Conservation (phyloP, 2,113 vertebrate genomes). For the Engraulis encrasicolus region DNA sequence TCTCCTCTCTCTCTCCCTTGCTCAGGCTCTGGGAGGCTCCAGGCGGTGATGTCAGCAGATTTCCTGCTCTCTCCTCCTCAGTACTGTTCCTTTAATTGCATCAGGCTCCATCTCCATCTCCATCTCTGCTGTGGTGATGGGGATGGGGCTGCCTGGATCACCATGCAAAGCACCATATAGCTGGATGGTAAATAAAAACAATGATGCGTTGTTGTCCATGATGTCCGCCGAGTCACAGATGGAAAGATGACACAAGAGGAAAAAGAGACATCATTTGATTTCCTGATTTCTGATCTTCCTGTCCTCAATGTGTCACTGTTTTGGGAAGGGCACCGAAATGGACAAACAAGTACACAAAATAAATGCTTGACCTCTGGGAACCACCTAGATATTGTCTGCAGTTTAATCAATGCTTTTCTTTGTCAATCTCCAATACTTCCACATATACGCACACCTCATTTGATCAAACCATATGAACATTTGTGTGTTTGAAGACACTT, state of each 20-base stretch:
- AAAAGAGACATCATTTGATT: neutral
- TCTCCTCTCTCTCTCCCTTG: slow-evolving; percentile 24
- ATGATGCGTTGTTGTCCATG: neutral
- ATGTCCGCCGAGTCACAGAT: neutral
- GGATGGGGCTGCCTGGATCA: neutral
- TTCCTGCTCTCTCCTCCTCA: neutral
- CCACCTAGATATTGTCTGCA: no score
- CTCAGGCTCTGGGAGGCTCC: slow-evolving; percentile 25
- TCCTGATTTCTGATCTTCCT: neutral
- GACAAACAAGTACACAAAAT: no score
- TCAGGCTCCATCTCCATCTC: neutral
- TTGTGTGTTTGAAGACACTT: neutral
- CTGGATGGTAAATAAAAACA: slow-evolving; percentile 5
- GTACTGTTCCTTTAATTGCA: slow-evolving; percentile 9
- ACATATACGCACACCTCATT: no score
- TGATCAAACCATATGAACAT: neutral
- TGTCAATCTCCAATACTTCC: no score
- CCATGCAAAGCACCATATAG: neutral
- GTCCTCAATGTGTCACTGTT: no score
- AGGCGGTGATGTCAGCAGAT: slow-evolving; percentile 14
- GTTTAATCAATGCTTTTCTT: no score
- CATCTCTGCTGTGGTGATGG: no score
- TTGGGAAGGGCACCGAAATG: no score
- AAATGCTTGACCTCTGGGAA: no score
- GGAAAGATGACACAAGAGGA: neutral